These are phyloP conservation scores for Epinephelus malabaricus DNA, from an alignment of 2,797 vertebrate genomes.

Conservation along the genomic window DNA sequence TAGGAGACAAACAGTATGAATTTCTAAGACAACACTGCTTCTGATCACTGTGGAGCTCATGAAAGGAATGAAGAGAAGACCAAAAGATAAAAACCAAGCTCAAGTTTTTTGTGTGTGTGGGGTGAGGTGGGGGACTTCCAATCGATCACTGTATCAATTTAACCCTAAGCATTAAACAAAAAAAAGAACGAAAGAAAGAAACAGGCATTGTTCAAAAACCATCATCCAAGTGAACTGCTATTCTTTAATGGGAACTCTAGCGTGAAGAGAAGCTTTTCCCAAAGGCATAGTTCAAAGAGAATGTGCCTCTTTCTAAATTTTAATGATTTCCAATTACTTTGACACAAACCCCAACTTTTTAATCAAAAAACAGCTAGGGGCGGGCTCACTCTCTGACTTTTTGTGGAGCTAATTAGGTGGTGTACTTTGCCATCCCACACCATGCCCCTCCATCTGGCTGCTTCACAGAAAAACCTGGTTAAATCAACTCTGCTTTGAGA, in stretches of 20 bases:
- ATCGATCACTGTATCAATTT: slow-evolving; percentile 34
- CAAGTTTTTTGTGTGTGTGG: no score
- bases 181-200: background rate
- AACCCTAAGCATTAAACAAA: background rate
- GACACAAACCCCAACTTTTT: slow-evolving; percentile 68
- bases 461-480: slow-evolving; percentile 38
- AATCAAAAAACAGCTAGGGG: slow-evolving; percentile 70
- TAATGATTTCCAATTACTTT: slow-evolving; percentile 78
- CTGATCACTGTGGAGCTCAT: slow-evolving; percentile 6
- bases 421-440: slow-evolving; percentile 55
- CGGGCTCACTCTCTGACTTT: slow-evolving; percentile 37
- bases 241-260: slow-evolving; percentile 47
- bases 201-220: slow-evolving; percentile 32
- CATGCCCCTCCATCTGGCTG: slow-evolving; percentile 44
- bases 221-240: slow-evolving; percentile 19
- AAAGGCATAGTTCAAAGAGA: slow-evolving; percentile 69
- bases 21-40: background rate
- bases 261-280: slow-evolving; percentile 50
- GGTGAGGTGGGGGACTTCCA: background rate
- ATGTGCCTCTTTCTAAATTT: slow-evolving; percentile 65
- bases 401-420: slow-evolving; percentile 63
- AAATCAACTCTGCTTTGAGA: slow-evolving; percentile 42
- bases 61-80: background rate
- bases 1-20: background rate
- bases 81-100: background rate